These are phyloP conservation scores for Stegana nigrithorax DNA, from an alignment of 2,888 invertebrate genomes.

Conservation along the genomic window DNA sequence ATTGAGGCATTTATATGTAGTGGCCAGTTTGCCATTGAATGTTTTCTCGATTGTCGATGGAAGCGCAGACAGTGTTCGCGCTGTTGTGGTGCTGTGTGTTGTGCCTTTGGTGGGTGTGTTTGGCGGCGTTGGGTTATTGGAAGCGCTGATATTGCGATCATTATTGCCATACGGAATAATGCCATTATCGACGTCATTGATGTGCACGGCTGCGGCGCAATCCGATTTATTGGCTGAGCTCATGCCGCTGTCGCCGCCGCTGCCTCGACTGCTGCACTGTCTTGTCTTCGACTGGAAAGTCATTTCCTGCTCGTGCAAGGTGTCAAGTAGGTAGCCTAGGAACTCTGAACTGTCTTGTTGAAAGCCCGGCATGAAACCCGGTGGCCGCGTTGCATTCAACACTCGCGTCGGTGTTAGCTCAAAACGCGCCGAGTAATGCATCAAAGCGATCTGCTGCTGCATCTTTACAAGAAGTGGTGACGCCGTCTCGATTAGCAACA, in stretches of 20 bases:
- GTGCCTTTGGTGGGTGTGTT: slow-evolving; percentile 22
- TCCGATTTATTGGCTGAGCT: slow-evolving; percentile 25
- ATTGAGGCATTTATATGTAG: slow-evolving; percentile 79
- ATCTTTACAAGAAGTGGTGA: slow-evolving; percentile 75
- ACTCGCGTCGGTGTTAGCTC: slow-evolving; percentile 81
- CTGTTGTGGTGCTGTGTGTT: slow-evolving; percentile 12
- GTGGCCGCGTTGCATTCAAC: slow-evolving; percentile 78
- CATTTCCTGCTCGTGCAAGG: slow-evolving; percentile 80
- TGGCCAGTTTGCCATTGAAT: slow-evolving; percentile 82
- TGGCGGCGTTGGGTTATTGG: slow-evolving; percentile 12
- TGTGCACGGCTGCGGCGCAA: neutral
- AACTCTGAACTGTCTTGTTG: slow-evolving; percentile 93
- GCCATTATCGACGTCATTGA: slow-evolving; percentile 39
- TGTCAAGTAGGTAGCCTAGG: slow-evolving; percentile 73
- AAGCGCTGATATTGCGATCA: slow-evolving; percentile 36
- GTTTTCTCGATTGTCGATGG: slow-evolving; percentile 72
- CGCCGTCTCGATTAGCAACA: slow-evolving; percentile 72
- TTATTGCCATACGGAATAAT: slow-evolving; percentile 47
- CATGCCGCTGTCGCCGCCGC: slow-evolving; percentile 24
- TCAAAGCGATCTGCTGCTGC: slow-evolving; percentile 79
- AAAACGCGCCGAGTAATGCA: slow-evolving; percentile 76
- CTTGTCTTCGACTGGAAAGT: slow-evolving; percentile 22
- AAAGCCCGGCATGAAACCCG: slow-evolving; percentile 80
- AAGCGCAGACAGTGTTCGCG: slow-evolving; percentile 28
- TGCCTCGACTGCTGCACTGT: neutral